These are phyloP conservation scores for Microcebus lehilahytsara DNA, from an alignment of 2,113 vertebrate species.

Conservation along the genomic window DNA sequence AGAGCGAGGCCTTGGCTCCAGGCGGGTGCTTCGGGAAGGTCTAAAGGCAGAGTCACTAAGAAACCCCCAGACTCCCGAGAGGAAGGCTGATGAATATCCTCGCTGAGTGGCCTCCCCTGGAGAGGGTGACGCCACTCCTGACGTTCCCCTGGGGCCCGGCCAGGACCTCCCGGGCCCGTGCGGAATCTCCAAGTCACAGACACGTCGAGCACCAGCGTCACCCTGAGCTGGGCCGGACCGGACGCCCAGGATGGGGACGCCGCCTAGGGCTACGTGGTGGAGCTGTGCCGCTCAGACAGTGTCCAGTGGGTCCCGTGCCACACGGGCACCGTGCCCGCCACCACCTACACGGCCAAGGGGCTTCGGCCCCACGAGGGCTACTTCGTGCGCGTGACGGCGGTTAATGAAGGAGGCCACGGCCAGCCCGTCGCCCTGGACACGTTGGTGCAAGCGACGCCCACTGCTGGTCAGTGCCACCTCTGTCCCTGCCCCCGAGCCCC, in stretches of 20 bases:
- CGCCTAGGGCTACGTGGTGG: slow-evolving; percentile 90
- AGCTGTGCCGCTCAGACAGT: slow-evolving; percentile 84
- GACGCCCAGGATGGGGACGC: slow-evolving; percentile 78
- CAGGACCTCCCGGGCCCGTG: slow-evolving; percentile 90
- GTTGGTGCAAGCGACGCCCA: slow-evolving; percentile 82
- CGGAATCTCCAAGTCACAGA: slow-evolving; percentile 89
- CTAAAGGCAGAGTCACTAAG: background rate
- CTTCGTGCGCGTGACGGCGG: slow-evolving; percentile 86
- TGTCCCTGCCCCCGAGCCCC: background rate
- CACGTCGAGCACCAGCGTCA: slow-evolving; percentile 87
- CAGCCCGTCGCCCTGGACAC: slow-evolving; percentile 84
- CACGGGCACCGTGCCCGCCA: slow-evolving; percentile 77
- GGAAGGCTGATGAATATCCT: background rate
- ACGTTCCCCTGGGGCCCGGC: background rate
- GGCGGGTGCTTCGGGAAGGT: background rate
- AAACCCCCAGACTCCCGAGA: background rate
- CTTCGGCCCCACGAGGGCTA: slow-evolving; percentile 87
- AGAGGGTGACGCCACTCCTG: background rate
- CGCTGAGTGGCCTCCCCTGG: background rate
- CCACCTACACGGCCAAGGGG: slow-evolving; percentile 87
- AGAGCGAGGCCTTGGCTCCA: background rate
- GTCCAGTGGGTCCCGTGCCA: slow-evolving; percentile 90
- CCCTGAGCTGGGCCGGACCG: slow-evolving; percentile 89
- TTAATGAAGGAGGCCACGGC: slow-evolving; percentile 86
- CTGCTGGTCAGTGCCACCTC: slow-evolving; percentile 82